Percentiles rank a stretch among this genome's conserved stretches.
Evolutionary conservation across 2,797 vertebrate species (phyloP).

Genomic region (Acropternis orthonyx): DNA sequence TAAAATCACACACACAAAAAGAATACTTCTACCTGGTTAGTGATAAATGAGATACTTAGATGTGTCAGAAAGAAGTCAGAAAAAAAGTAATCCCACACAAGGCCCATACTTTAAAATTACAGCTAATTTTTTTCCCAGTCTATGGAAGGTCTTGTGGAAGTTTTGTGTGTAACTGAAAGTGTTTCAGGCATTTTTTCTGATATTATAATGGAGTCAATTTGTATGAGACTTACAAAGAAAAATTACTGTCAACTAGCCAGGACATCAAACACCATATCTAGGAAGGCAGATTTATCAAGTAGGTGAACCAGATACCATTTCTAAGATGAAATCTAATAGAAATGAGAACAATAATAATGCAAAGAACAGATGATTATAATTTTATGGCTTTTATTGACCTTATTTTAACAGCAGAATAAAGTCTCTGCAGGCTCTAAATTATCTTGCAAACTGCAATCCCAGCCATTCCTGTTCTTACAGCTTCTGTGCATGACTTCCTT

Average conservation of each 20-base stretch:
- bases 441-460: neutral
- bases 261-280: neutral
- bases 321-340: neutral
- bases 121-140: slow-evolving; percentile 31
- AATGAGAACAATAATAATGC: neutral
- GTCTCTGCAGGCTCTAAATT: neutral
- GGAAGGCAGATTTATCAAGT: neutral
- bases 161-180: slow-evolving; percentile 7
- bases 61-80: slow-evolving; percentile 18
- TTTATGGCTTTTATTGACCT: neutral
- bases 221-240: slow-evolving; percentile 10
- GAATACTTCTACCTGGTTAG: slow-evolving; percentile 51
- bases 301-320: neutral
- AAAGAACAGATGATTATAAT: neutral
- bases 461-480: neutral
- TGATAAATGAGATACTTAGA: slow-evolving; percentile 55
- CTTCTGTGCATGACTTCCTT: neutral
- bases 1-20: slow-evolving; percentile 24
- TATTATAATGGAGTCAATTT: slow-evolving; percentile 3
- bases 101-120: neutral
- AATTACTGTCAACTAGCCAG: neutral
- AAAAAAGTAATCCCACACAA: neutral
- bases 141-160: slow-evolving; percentile 12
- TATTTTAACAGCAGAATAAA: neutral
- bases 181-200: neutral